Evolutionary conservation across 2,888 invertebrate genomes (phyloP), one percentile per base, ranked within the genome.

Genomic region (Opisthograptis luteolata): DNA sequence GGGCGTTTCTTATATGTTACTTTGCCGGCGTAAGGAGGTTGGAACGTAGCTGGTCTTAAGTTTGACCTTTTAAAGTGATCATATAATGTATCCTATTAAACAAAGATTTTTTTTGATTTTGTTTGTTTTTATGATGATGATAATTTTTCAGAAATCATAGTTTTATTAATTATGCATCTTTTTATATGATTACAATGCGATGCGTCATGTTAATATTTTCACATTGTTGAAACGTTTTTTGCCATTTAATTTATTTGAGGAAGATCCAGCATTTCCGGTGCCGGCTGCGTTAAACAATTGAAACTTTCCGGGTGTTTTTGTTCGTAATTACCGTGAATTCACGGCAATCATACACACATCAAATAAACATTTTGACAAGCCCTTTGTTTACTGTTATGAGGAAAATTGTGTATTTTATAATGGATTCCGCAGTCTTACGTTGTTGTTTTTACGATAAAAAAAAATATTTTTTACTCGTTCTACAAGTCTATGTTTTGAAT

Each of bases 341-440:
- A 48, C 51, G 50, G 52, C 42, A 35, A 48, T 48, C 30, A 48
- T 50, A 55, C 28, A 50, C 31, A 17, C 27, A 56, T 49, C 37
- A 58, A 44, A 57, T 48, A 34, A 31, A 40, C 58, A 31, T 32
- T 45, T 36, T 39, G 28, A 25, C 27, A 27, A 43, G 64, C 71
- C 70, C 71, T 73, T 73, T 70, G 70, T 73, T 53, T 55, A 7
- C 14, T 14, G 8, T 3, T 32, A 20, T 36, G 19, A 47, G 42
- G 54, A 57, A 63, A 55, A 41, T 60, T 2, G 8, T 8, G 5
- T 8, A 1, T 8, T 14, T 14, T 14, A 1, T 3, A 10, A 35
- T 8, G 13, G 7, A 8, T 31, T 15, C n/a, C 8, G 5, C 19
- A 3, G 2, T 30, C 14, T 14, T 7, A 58, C 45, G 34, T 12